Evolutionary conservation across 2,113 vertebrate species (phyloP).

Genomic region (Microtus pennsylvanicus): DNA sequence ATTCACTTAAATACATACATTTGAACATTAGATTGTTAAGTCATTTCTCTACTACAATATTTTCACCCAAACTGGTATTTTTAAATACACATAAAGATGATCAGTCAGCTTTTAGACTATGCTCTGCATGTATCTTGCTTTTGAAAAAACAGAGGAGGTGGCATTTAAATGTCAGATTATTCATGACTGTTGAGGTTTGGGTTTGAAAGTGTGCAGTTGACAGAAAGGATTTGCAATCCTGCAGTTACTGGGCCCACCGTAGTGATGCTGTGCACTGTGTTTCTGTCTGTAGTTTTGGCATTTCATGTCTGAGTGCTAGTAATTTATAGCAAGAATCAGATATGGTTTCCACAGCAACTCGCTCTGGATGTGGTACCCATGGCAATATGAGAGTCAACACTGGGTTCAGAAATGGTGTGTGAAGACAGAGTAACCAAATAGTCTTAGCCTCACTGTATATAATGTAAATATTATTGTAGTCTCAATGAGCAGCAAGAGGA

Average conservation of each 20-base stretch:
- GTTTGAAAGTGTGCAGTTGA: slow-evolving; percentile 63
- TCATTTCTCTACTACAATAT: slow-evolving; percentile 59
- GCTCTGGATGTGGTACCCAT: slow-evolving; percentile 24
- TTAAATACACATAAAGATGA: slow-evolving; percentile 72
- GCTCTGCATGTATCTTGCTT: slow-evolving; percentile 73
- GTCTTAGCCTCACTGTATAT: slow-evolving; percentile 18
- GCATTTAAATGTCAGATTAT: slow-evolving; percentile 81
- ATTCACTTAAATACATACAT: slow-evolving; percentile 18
- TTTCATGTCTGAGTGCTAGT: neutral
- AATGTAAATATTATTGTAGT: slow-evolving; percentile 32
- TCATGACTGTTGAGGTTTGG: slow-evolving; percentile 68
- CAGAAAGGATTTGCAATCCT: slow-evolving; percentile 48
- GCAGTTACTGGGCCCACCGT: neutral
- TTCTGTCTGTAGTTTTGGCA: slow-evolving; percentile 50
- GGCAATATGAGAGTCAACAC: slow-evolving; percentile 44
- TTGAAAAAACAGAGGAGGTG: slow-evolving; percentile 68
- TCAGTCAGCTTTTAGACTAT: slow-evolving; percentile 73
- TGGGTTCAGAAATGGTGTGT: slow-evolving; percentile 41
- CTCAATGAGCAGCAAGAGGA: slow-evolving; percentile 38
- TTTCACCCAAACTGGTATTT: slow-evolving; percentile 68
- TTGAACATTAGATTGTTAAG: slow-evolving; percentile 49
- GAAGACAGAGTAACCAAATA: slow-evolving; percentile 45
- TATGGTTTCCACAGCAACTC: slow-evolving; percentile 60
- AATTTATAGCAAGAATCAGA: slow-evolving; percentile 15
- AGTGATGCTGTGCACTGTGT: neutral